Base-by-base conservation (phyloP, 2,888 invertebrate genomes). In the Iselma pallidipennis region DNA sequence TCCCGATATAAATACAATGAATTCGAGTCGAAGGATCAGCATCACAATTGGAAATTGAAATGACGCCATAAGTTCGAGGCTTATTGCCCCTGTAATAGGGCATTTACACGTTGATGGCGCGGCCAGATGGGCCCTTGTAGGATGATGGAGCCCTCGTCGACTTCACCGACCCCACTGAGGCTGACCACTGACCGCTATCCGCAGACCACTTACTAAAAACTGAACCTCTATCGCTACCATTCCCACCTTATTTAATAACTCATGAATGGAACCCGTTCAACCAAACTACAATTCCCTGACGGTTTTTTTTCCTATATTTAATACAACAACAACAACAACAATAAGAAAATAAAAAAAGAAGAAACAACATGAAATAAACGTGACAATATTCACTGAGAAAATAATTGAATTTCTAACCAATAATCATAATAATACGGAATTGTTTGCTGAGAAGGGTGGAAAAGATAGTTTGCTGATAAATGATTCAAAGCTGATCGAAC, bases 11-110 rank as follows among this genome's bases (percentile, higher is more conserved):
- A 63, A 69, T 66, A 67, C 54, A 63, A 65, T 57, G 67, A 66
- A 59, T 62, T 60, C 58, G 55, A 57, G 63, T 63, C 69, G 70
- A 69, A 70, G 72, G 74, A 75, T 73, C 75, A 70, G 70, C 74
- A 79, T 79, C 75, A 79, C 79, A 78, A 80, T 81, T 80, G 78
- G 80, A 80, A 80, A 80, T 79, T 79, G 80, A 80, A 80, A 80
- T 76, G 78, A 76, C 71, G 75, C 76, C 70, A 77, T 80, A 79
- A 78, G 78, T 80, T 78, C 67, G 73, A 71, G 74, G 76, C 77
- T 78, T 79, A 78, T 75, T 72, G 77, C 74, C 72, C 61, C 72
- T 71, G 75, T 78, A 79, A 80, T 79, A 75, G 79, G 76, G 72
- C 79, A 79, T 81, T 80, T 78, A 77, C 77, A 77, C 77, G 74